A percentile compares a stretch with the other conserved stretches of the same genome.
Evolutionary conservation across 2,888 invertebrate genomes (phyloP).

Genomic region (Hirtodrosophila confusa): DNA sequence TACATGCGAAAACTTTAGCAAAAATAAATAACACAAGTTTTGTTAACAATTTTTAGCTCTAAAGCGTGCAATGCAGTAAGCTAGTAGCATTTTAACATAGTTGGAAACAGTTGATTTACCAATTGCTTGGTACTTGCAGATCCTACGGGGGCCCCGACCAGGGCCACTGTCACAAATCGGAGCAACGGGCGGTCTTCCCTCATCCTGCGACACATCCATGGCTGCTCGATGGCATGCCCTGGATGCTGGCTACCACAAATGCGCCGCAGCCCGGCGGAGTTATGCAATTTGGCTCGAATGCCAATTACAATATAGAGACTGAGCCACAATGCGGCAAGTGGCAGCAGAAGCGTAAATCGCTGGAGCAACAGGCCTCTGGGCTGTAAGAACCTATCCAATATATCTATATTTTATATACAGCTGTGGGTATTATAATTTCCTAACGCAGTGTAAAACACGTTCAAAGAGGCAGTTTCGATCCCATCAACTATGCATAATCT

Average conservation of each 20-base stretch:
- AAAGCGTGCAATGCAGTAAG: slow-evolving; percentile 52
- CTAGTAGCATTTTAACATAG: background rate
- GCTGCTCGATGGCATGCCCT: slow-evolving; percentile 85
- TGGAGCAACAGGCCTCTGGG: slow-evolving; percentile 78
- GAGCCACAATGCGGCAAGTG: slow-evolving; percentile 56
- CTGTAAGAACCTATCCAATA: slow-evolving; percentile 84
- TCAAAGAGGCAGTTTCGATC: too few relatives aligned
- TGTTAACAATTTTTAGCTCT: background rate
- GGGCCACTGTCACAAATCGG: slow-evolving; percentile 43
- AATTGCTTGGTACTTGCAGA: slow-evolving; percentile 18
- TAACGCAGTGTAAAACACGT: too few relatives aligned
- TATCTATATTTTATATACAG: too few relatives aligned
- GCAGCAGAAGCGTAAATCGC: slow-evolving; percentile 81
- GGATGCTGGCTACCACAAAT: slow-evolving; percentile 84
- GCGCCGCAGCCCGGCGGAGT: slow-evolving; percentile 82
- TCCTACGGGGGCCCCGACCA: slow-evolving; percentile 54
- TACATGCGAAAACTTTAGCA: slow-evolving; percentile 22
- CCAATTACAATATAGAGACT: slow-evolving; percentile 42
- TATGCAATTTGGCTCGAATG: slow-evolving; percentile 74
- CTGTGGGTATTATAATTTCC: too few relatives aligned
- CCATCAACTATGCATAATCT: too few relatives aligned
- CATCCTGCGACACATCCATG: slow-evolving; percentile 53
- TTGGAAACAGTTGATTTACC: background rate
- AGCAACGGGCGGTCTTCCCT: slow-evolving; percentile 45
- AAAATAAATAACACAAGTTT: slow-evolving; percentile 6